Evolutionary conservation across 2,888 invertebrate species (phyloP).

Genomic region (Eupithecia pulchellata): DNA sequence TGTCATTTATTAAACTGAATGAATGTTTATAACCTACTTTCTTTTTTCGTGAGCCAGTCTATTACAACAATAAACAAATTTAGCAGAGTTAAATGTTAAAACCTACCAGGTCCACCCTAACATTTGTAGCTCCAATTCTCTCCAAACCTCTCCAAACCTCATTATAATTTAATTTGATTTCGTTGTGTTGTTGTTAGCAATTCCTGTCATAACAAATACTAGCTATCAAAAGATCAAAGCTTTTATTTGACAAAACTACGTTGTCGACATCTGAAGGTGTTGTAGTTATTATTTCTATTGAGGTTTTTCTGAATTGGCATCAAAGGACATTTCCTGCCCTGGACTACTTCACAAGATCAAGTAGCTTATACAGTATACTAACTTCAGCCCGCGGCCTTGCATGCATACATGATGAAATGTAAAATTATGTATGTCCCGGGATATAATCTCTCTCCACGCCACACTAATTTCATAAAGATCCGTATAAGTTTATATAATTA

Average conservation of each 20-base stretch:
- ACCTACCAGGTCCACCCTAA: background rate
- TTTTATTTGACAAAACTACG: constrained; percentile 45
- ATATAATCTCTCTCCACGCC: no score
- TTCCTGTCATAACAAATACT: constrained; percentile 26
- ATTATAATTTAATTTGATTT: background rate
- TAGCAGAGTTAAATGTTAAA: background rate
- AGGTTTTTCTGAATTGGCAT: constrained; percentile 73
- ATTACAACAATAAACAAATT: background rate
- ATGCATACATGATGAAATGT: no score
- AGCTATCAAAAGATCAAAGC: constrained; percentile 34
- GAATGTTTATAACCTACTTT: background rate
- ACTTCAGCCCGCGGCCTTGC: no score
- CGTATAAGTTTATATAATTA: no score
- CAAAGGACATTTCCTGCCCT: constrained; percentile 81
- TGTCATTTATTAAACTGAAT: background rate
- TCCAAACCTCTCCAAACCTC: background rate
- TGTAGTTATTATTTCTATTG: constrained; percentile 74
- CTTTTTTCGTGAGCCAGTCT: background rate
- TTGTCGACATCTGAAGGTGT: constrained; percentile 60
- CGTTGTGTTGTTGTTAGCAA: constrained; percentile 16
- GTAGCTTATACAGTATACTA: constrained; percentile 40
- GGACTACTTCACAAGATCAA: constrained; percentile 67
- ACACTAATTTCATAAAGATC: no score
- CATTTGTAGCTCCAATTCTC: background rate
- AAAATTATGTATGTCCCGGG: no score